Percentiles rank a stretch among this genome's conserved stretches.
phyloP scores from a whole-genome alignment of 2,113 vertebrate species.

The Rhadina sibilatrix region DNA sequence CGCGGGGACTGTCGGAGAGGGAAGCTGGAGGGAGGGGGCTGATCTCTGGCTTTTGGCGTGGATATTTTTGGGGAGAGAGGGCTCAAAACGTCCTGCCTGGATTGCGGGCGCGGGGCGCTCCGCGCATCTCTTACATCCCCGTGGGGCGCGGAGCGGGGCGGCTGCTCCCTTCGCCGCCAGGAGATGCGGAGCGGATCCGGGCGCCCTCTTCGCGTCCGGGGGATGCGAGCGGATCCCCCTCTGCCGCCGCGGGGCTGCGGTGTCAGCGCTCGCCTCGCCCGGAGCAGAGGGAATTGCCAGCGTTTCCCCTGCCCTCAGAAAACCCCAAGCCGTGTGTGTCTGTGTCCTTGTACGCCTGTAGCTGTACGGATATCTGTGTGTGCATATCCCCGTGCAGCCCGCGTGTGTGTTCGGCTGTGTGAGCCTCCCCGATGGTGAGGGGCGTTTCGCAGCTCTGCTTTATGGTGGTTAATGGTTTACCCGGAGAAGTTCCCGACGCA shows the following conservation, averaged over 20 bases:
- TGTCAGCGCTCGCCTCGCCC: not conserved
- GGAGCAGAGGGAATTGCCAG: not conserved
- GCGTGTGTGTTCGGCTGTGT: not conserved
- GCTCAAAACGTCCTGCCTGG: not conserved
- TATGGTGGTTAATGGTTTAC: conserved; percentile 53
- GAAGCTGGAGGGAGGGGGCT: not conserved
- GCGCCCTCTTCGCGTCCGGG: not conserved
- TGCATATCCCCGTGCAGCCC: not conserved
- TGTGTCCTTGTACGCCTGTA: accelerated
- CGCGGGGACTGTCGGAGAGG: not conserved
- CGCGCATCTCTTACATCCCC: not conserved
- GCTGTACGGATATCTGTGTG: accelerated
- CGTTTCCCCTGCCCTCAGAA: not conserved
- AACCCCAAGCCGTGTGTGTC: not conserved
- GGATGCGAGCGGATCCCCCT: not conserved
- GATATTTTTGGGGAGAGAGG: not conserved
- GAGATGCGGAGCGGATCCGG: not conserved
- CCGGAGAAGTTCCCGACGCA: conserved; percentile 12
- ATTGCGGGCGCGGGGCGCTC: not conserved
- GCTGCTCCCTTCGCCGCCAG: not conserved
- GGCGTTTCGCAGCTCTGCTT: not conserved
- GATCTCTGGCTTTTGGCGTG: not conserved
- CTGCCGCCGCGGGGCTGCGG: not conserved
- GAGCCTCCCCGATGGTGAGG: not conserved
- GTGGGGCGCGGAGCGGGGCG: not conserved